phyloP scores from a whole-genome alignment of 2,888 invertebrate species.

The Tholera decimalis region DNA sequence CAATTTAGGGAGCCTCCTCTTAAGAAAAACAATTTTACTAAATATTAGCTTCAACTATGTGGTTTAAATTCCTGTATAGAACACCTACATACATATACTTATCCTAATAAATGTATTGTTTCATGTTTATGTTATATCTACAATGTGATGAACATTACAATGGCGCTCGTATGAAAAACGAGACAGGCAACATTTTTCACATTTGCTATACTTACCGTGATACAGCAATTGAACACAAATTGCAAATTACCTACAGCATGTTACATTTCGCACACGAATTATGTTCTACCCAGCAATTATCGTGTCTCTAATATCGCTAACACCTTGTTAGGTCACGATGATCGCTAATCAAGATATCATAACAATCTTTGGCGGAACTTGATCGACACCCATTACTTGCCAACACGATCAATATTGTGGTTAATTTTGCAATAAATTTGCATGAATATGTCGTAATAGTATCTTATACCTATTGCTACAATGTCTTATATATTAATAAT shows the following conservation, averaged over 20 bases:
- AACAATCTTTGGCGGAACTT: slow-evolving; percentile 32
- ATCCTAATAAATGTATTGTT: too few species aligned
- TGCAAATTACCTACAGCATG: slow-evolving; percentile 2
- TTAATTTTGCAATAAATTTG: slow-evolving; percentile 6
- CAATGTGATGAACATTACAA: too few species aligned
- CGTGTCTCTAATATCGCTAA: slow-evolving; percentile 21
- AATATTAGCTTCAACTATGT: too few species aligned
- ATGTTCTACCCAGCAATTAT: slow-evolving; percentile 1
- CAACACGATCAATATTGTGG: slow-evolving; percentile 14
- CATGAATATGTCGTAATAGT: background rate
- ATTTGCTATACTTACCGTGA: slow-evolving; percentile 47
- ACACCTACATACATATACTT: too few species aligned
- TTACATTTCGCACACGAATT: slow-evolving; percentile 23
- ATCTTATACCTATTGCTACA: background rate
- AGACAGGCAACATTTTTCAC: background rate
- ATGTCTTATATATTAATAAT: slow-evolving; percentile 1
- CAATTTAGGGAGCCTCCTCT: too few species aligned
- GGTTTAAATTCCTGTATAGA: too few species aligned
- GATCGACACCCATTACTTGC: slow-evolving; percentile 17
- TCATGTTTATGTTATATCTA: too few species aligned
- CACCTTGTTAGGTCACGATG: slow-evolving; percentile 43
- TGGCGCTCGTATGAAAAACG: background rate
- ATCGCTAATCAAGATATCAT: slow-evolving; percentile 12
- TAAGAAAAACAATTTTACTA: too few species aligned
- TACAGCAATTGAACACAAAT: slow-evolving; percentile 29